phyloP scores from a whole-genome alignment of 1,140 invertebrate genomes.

The Drosophila erecta region DNA sequence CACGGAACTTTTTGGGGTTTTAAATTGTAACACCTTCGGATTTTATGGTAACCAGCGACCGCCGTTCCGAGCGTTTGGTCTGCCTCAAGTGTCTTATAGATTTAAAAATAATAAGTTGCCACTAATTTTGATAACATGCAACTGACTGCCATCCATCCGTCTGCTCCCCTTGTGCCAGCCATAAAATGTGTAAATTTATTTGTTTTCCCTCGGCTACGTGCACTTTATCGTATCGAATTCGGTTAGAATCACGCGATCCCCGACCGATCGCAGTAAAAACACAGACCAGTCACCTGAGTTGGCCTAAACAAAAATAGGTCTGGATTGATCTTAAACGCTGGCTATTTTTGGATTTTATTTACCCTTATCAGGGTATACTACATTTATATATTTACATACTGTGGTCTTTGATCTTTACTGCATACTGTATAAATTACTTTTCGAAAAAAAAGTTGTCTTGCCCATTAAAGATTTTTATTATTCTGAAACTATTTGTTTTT shows the following conservation, averaged over 20 bases:
- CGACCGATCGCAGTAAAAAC: background rate
- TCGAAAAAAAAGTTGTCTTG: no score
- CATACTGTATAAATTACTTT: no score
- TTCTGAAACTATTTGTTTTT: no score
- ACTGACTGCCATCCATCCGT: slow-evolving; percentile 4
- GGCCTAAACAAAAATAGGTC: slow-evolving; percentile 7
- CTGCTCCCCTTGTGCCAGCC: slow-evolving; percentile 20
- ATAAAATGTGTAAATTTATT: slow-evolving; percentile 79
- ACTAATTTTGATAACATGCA: slow-evolving; percentile 63
- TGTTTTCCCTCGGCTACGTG: slow-evolving; percentile 37
- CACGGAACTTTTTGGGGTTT: slow-evolving; percentile 12
- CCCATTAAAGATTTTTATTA: no score
- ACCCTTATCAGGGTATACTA: background rate
- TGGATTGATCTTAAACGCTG: slow-evolving; percentile 1
- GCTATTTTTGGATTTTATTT: background rate
- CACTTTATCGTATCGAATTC: slow-evolving; percentile 43
- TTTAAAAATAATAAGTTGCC: slow-evolving; percentile 29
- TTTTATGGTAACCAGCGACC: slow-evolving; percentile 55
- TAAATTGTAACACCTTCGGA: slow-evolving; percentile 68
- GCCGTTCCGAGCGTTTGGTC: slow-evolving; percentile 6
- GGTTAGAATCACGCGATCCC: slow-evolving; percentile 63
- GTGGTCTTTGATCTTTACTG: no score
- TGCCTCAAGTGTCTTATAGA: slow-evolving; percentile 31
- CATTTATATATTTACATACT: no score
- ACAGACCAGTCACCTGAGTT: slow-evolving; percentile 19